phyloP scores from a whole-genome alignment of 2,797 vertebrate species.

The Gymnoscopelus microlampas region DNA sequence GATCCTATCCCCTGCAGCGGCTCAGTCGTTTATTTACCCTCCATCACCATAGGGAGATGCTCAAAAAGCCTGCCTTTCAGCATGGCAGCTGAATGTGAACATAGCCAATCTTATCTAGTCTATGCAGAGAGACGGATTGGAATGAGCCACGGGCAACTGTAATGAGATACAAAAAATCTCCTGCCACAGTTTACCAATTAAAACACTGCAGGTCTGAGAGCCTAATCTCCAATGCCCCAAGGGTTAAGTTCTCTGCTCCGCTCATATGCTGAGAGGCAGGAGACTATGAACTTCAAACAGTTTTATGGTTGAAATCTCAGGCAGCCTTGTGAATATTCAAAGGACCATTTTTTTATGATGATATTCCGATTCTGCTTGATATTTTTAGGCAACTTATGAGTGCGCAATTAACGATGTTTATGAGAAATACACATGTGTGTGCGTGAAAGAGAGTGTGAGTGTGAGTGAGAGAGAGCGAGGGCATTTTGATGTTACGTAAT shows the following conservation, averaged over 20 bases:
- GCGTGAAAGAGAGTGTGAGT: slow-evolving; percentile 10
- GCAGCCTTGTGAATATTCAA: slow-evolving; percentile 71
- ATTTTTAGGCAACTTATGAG: slow-evolving; percentile 46
- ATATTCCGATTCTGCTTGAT: slow-evolving; percentile 54
- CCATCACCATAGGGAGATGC: slow-evolving; percentile 58
- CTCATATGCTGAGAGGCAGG: slow-evolving; percentile 37
- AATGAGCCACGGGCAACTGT: slow-evolving; percentile 66
- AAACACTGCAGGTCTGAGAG: slow-evolving; percentile 72
- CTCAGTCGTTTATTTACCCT: slow-evolving; percentile 64
- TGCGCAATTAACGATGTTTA: slow-evolving; percentile 43
- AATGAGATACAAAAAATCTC: slow-evolving; percentile 66
- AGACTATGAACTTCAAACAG: slow-evolving; percentile 67
- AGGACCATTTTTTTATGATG: slow-evolving; percentile 48
- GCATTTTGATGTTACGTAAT: slow-evolving; percentile 2
- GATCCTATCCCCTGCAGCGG: slow-evolving; percentile 47
- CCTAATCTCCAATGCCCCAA: slow-evolving; percentile 67
- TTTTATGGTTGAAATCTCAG: slow-evolving; percentile 52
- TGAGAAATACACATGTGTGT: slow-evolving; percentile 13
- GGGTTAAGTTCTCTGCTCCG: slow-evolving; percentile 66
- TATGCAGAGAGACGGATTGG: slow-evolving; percentile 72
- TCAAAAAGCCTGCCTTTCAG: slow-evolving; percentile 63
- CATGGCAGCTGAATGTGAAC: slow-evolving; percentile 52
- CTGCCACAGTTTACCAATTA: slow-evolving; percentile 77
- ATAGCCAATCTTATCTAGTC: slow-evolving; percentile 73
- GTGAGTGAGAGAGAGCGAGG: background rate